Base-by-base conservation (phyloP, 2,797 vertebrate genomes). In the Momotus momota region DNA sequence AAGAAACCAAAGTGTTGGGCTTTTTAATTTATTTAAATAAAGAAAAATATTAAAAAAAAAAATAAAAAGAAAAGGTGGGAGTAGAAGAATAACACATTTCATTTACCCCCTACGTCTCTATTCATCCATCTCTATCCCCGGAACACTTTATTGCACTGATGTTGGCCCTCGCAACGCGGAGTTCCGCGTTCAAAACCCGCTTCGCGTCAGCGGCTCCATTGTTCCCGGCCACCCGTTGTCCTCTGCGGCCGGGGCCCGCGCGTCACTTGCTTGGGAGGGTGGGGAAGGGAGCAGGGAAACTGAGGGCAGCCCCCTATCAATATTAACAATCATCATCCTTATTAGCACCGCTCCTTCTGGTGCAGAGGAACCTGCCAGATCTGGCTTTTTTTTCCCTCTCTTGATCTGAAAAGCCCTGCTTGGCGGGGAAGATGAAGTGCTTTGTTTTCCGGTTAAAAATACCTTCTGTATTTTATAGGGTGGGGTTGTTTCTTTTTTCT, bases 111-210 rank as follows among this genome's bases (percentile, higher is more conserved):
- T 73, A 48, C 3, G 40, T 61, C 33, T 75, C 91, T 89, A 92
- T 96, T 94, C 92, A 91, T 91, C 62, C 43, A 10, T 84, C 60
- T 52, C 71, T 58, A 81, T 49, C 74, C 16, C 66, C 2, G n/a
- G 94, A 97, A 97, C 94, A 86, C 82, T 96, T 80, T 65, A 71
- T 83, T 90, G 43, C 91, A 31, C 25, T 71, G 91, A 82, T 83
- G 65, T 79, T 82, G 81, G 94, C 86, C 65, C 87, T 94, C 77
- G 52, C 43, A 69, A 23, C 0, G 2, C 62, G 4, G 84, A 89
- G 54, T 67, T 89, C 29, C 4, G 0, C 55, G 55, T 55, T 92
- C 58, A 86, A 20, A 85, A 27, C 72, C 27, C 1, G 0, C 67
- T 23, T 60, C 77, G 0, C 86, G 60, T 94, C 91, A 94, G 38